A percentile compares a stretch with the other conserved stretches of the same genome.
phyloP scores from a whole-genome alignment of 2,113 vertebrate species.

The Morone chrysops region DNA sequence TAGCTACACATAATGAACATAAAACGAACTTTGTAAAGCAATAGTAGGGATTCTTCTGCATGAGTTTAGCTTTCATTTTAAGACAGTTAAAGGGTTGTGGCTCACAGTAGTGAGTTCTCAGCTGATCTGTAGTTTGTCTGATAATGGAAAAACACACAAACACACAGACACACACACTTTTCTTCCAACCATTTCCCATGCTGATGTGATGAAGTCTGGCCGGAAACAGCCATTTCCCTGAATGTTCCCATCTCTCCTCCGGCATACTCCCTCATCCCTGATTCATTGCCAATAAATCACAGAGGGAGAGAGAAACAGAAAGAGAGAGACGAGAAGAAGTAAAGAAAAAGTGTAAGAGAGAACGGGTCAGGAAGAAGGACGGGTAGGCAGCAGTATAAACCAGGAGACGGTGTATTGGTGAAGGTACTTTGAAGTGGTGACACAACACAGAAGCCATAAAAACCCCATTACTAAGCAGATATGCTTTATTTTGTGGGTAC shows the following conservation, averaged over 20 bases:
- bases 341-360: slow-evolving; percentile 14
- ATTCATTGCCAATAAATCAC: slow-evolving; percentile 82
- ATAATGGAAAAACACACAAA: slow-evolving; percentile 41
- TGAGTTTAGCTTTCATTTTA: slow-evolving; percentile 38
- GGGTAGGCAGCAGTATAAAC: slow-evolving; percentile 38
- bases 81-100: slow-evolving; percentile 50
- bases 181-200: slow-evolving; percentile 73
- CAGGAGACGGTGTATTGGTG: slow-evolving; percentile 17
- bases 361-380: slow-evolving; percentile 39
- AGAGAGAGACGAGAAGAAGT: slow-evolving; percentile 2
- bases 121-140: slow-evolving; percentile 50
- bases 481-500: slow-evolving; percentile 42
- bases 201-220: slow-evolving; percentile 80
- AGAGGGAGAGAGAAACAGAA: slow-evolving; percentile 53
- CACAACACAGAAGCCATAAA: slow-evolving; percentile 32
- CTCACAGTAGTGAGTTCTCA: slow-evolving; percentile 33
- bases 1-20: slow-evolving; percentile 12
- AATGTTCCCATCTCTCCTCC: slow-evolving; percentile 76
- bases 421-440: slow-evolving; percentile 17
- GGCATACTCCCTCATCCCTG: slow-evolving; percentile 77
- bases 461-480: slow-evolving; percentile 29
- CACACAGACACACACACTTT: slow-evolving; percentile 26
- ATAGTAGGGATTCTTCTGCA: neutral
- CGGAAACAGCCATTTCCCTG: slow-evolving; percentile 81
- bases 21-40: too few species aligned